Evolutionary conservation across 30 jellyfish, hydroid and myxozoan genomes (phyloP), one percentile per base, ranked within the genome.

Genomic region (Turritopsis rubra): DNA sequence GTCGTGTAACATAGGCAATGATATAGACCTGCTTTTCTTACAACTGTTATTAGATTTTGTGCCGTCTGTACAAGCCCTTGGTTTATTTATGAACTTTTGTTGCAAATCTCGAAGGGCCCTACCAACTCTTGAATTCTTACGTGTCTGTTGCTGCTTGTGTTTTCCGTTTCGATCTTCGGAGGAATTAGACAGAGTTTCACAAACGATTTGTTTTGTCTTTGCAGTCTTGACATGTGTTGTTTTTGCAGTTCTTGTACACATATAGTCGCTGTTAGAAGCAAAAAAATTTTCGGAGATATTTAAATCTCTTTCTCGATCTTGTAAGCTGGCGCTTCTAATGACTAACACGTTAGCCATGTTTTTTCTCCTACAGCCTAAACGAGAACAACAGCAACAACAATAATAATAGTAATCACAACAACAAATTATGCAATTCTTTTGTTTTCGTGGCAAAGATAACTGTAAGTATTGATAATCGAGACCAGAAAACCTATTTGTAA

Each of bases 121-220:
- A 7, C 77, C 77, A 16, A 68, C 31, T 68, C 77, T 68, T n/a
- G 77, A 68, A n/a, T 68, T 68, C 77, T 68, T 68, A 5, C 60
- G 60, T 3, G 13, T 41, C 5, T 41, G 60, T 68, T 22, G 9
- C 19, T 17, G 16, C 21, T n/a, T 23, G 16, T 23, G 77, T 68
- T 27, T 19, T 27, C 17, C 28, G 9, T 0, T 68, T 68, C 0
- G 31, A 1, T 68, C 73, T 60, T 60, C 19, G 30, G 28, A 23
- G 8, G 28, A n/a, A 23, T 60, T 60, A 21, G 73, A 18, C 73
- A 18, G 19, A 60, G 21, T 18, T 13, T 41, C 60, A 68, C 77
- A 1, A 9, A 7, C 19, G 9, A 68, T 27, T 27, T 68, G 28
- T 68, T 22, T 68, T 0, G 77, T 68, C 19, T 9, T 68, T 0